Evolutionary conservation across 2,888 invertebrate genomes (phyloP), one percentile per base, ranked within the genome.

Genomic region (Brenthis hecate): DNA sequence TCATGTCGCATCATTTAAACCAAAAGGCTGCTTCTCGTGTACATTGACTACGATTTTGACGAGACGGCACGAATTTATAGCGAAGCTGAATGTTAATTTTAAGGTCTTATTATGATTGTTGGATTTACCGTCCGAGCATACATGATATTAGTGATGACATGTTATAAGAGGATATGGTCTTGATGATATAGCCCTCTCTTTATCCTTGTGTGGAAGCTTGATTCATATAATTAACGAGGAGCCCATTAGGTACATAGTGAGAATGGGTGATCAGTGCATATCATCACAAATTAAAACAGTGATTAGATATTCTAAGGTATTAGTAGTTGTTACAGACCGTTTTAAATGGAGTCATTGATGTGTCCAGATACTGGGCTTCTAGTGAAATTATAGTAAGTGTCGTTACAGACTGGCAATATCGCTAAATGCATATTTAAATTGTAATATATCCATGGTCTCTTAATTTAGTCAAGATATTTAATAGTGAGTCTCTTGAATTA

Each of bases 401-500:
- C 83, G 82, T 90, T 86, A 89, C 90, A 89, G 92, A 93, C 92
- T 92, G 92, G 90, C 89, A 89, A 92, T 92, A 91, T 92, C 89
- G 92, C 89, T 91, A 85, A 77, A 85, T 91, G 89, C 89, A 90
- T 91, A 92, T 91, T 86, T 89, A 87, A 90, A 85, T 80, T 89
- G 84, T 92, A 89, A 89, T 89, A 89, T 89, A 89, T 87, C 88
- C 77, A 80, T 92, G 92, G 92, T 93, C 92, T 93, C 92, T 86
- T 91, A 89, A 89, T 75, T 90, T 92, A 93, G 92, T 93, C 92
- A 92, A 92, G 86, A 89, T 92, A 91, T 92, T 89, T 90, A 91
- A 87, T 92, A 92, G 91, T 87, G 92, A 92, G 91, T 92, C 92
- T 92, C 91, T 91, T 91, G 80, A 80, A 87, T 85, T 85, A 79